Base-by-base conservation (phyloP, 2,797 vertebrate species). In the Fistularia tabacaria region DNA sequence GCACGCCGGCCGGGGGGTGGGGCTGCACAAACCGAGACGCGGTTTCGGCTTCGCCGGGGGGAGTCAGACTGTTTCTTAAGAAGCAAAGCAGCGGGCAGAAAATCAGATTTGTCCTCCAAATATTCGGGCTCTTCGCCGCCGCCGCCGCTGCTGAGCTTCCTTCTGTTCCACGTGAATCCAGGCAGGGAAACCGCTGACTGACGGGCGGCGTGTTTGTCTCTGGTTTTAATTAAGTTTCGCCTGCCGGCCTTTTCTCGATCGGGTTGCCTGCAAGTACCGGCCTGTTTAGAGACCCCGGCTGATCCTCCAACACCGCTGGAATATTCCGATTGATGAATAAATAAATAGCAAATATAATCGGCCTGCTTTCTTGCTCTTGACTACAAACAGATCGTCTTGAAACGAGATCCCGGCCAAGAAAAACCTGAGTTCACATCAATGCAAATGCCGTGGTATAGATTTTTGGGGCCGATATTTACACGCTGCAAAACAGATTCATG, bases 21-120 rank as follows among this genome's bases (percentile, higher is more conserved):
- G 5, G 25, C 25, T 25, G 25, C 25, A 36, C 4, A 46, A 49
- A 46, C 50, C 57, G 0, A 41, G 15, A 45, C 5, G 36, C 1
- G 12, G 38, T 14, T 13, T n/a, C 36, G 1, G 13, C 14, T 43
- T 38, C 11, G 12, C 36, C 41, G 11, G 46, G 10, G 12, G 14
- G 9, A 42, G 38, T 15, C 44, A 2, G 14, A 56, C 51, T 41
- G 14, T 36, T 49, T 10, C 44, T 14, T 12, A 25, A 4, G 38
- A 37, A 43, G 25, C 37, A 56, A 46, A 11, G 12, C 7, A 60
- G 9, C 0, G 1, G 12, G 49, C 25, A 36, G 12, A 3, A n/a
- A 7, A 54, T 59, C 13, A 54, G 14, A 38, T 50, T 51, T 46
- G 11, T 49, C 13, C 36, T 14, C 15, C 14, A 49, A 46, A 25